These are phyloP conservation scores for Ivindomyrus marchei DNA, from an alignment of 2,113 vertebrate species.

Conservation along the genomic window DNA sequence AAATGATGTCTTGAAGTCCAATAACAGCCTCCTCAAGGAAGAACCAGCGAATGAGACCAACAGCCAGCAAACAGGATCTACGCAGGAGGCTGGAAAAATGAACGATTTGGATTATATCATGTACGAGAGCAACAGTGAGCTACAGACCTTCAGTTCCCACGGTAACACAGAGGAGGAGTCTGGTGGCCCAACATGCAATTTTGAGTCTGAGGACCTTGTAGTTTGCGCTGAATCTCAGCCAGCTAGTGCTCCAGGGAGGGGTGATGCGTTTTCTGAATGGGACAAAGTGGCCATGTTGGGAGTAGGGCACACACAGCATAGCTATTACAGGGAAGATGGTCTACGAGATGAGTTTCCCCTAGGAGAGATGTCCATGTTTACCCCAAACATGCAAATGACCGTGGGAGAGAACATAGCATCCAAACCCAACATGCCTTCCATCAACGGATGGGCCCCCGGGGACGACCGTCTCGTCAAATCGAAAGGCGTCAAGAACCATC, in stretches of 20 bases:
- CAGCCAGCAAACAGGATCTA: neutral
- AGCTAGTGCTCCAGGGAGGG: neutral
- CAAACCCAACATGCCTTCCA: neutral
- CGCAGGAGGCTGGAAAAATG: neutral
- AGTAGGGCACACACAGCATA: conserved; percentile 21
- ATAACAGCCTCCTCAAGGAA: conserved; percentile 22
- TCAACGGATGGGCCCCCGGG: neutral
- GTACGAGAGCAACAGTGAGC: conserved; percentile 32
- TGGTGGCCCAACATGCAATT: conserved; percentile 33
- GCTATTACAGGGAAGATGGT: conserved; percentile 11
- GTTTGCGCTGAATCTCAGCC: neutral
- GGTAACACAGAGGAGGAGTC: conserved; percentile 18
- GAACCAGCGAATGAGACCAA: neutral
- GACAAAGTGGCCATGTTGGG: neutral
- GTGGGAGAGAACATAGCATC: conserved; percentile 6
- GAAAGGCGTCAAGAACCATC: neutral
- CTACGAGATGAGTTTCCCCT: conserved; percentile 14
- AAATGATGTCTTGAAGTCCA: conserved; percentile 25
- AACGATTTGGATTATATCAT: neutral
- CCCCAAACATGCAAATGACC: neutral
- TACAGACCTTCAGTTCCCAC: conserved; percentile 19
- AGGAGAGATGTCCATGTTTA: neutral
- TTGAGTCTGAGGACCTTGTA: neutral
- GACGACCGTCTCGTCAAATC: conserved; percentile 26
- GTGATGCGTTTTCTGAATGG: conserved; percentile 2